These are phyloP conservation scores for Isotomurus palustris DNA, from an alignment of 2,888 invertebrate species.

Conservation along the genomic window DNA sequence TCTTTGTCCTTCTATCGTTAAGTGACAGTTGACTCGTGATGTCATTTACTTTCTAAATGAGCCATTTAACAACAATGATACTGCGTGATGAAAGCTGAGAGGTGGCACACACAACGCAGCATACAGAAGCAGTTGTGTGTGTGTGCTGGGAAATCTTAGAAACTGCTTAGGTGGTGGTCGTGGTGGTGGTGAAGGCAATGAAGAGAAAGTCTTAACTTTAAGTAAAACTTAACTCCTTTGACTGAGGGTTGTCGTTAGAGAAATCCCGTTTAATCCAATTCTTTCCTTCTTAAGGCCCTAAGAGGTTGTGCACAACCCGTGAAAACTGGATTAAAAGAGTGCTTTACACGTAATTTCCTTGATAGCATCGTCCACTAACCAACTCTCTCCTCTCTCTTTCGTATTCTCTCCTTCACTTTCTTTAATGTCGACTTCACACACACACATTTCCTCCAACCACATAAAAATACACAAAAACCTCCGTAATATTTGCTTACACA, in stretches of 20 bases:
- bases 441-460: no score
- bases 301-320: neutral
- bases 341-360: neutral
- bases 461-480: no score
- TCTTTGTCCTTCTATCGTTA: neutral
- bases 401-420: neutral
- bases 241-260: no score
- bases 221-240: neutral
- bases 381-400: neutral
- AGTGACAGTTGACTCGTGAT: neutral
- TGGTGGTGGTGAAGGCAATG: no score
- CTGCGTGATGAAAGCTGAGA: neutral
- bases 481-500: no score
- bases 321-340: neutral
- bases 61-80: neutral
- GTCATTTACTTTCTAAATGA: neutral
- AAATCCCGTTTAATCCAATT: slow-evolving; percentile 1
- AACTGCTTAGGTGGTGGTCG: no score
- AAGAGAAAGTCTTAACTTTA: neutral
- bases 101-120: no score
- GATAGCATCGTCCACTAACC: no score
- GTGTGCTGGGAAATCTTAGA: no score
- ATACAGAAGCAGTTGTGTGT: no score
- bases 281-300: neutral
- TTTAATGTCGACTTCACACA: no score